Base-by-base conservation (phyloP, 2,888 invertebrate genomes). In the Lamproptera curius region DNA sequence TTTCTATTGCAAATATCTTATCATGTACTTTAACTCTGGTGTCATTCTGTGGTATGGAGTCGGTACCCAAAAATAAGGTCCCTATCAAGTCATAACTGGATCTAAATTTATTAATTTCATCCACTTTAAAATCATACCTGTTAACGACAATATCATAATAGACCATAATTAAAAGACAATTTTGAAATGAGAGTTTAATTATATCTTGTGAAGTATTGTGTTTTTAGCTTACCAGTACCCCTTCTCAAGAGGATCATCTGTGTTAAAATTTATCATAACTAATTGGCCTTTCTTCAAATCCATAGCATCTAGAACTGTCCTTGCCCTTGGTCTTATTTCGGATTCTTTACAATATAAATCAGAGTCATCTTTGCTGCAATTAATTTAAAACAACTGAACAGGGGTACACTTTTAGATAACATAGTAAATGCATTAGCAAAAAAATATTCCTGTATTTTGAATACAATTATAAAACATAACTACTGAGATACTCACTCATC, bases 231-330 rank as follows among this genome's bases (percentile, higher is more conserved):
- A 92, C 95, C 95, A 96, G 63, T 90, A 89, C 4, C 95, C 95
- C 60, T 90, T 82, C 56, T 90, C 89, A 15, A 83, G 75, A 0
- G 92, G 91, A 9, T 92, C 81, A 48, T 95, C 94, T 8, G 91
- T 84, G 65, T 95, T 95, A 64, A 93, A 90, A 73, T 95, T 95
- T 0, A 92, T 85, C 90, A 96, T 90, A 6, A 95, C 91, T 43
- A 66, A 88, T 57, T 91, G 89, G 0, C 91, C 92, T 3, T 83
- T 70, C 58, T 89, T 73, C 16, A 95, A 66, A 42, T 92, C 84
- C 1, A 81, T 69, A 10, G 89, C 64, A 13, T 88, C 69, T 41
- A 93, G 73, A 16, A 78, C 74, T 16, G 72, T 84, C 52, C 89
- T 80, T 0, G 94, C 91, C 57, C 94, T 80, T 0, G 95, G 95